A percentile compares a stretch with the other conserved stretches of the same genome.
Conservation (phyloP, 1,140 invertebrate genomes). For the Psilanteris sp. region DNA sequence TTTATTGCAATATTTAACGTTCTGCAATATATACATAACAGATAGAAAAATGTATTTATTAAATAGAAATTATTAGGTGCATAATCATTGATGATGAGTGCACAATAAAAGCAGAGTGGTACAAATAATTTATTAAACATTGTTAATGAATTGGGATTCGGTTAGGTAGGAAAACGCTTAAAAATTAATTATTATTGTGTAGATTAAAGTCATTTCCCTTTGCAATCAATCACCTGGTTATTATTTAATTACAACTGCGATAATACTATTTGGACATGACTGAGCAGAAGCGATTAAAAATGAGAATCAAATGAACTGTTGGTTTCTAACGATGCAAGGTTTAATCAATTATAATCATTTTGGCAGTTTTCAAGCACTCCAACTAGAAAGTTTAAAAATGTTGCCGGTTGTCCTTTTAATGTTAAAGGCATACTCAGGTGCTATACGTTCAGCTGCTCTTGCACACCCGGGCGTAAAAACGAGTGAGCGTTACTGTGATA, state of each 20-base stretch:
- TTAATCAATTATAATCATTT: slow-evolving; percentile 36
- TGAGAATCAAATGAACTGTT: slow-evolving; percentile 8
- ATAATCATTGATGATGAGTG: too few relatives aligned
- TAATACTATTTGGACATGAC: slow-evolving; percentile 32
- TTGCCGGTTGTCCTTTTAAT: slow-evolving; percentile 25
- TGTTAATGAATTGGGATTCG: too few relatives aligned
- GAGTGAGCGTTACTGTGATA: slow-evolving; percentile 46
- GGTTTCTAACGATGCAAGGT: slow-evolving; percentile 12
- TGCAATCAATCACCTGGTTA: slow-evolving; percentile 31
- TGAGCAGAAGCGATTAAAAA: slow-evolving; percentile 25
- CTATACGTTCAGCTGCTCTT: slow-evolving; percentile 71
- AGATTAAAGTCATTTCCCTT: slow-evolving; percentile 24
- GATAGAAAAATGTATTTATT: slow-evolving; percentile 4
- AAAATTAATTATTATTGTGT: too few relatives aligned
- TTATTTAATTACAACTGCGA: slow-evolving; percentile 27
- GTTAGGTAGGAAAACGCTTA: too few relatives aligned
- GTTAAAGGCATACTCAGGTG: slow-evolving; percentile 69
- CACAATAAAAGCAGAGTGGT: too few relatives aligned
- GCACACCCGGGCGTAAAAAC: slow-evolving; percentile 55
- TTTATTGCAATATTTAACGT: too few relatives aligned
- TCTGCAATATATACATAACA: too few relatives aligned
- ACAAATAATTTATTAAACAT: not conserved
- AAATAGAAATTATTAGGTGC: too few relatives aligned
- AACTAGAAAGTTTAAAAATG: slow-evolving; percentile 30
- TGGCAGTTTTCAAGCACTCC: slow-evolving; percentile 20